Base-by-base conservation (phyloP, 2,113 vertebrate genomes). In the Triplophysa rosa region DNA sequence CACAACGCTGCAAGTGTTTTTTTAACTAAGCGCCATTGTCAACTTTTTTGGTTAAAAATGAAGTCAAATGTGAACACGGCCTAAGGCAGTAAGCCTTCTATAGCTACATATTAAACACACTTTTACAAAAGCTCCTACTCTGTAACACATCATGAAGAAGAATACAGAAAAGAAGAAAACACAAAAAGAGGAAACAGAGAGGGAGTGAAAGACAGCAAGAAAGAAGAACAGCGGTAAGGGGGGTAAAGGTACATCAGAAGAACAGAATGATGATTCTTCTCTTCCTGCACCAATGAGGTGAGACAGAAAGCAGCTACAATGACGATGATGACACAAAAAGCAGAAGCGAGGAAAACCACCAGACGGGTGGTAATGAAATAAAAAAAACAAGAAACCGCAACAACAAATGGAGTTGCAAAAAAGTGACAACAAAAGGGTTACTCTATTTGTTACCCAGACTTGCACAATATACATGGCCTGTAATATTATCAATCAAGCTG, bases 211-310 rank as follows among this genome's bases (percentile, higher is more conserved):
- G 19, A 58, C 6, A 21, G 0, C 4, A 9, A 58, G 54, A 21
- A 5, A 12, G 61, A 16, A 88, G 89, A 86, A 86, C 86, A 80
- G 78, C 77, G 67, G n/a, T 78, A 79, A 85, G 80, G 56, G 3
- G 40, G 58, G 77, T 66, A 82, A 84, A 82, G 79, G 78, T 75
- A 87, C 58, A 59, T 42, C 58, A 65, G 64, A 65, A 80, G 61
- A 64, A 68, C 80, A 85, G 79, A 79, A 86, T 70, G 67, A 80
- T 83, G 82, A 84, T 84, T 86, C 83, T 66, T 88, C 85, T 70
- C 80, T 81, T 68, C 79, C 79, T 69, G 75, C 72, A 73, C 65
- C 63, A 86, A 71, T 78, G 87, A 21, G 77, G 82, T 82, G 79
- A 90, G 78, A 81, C 82, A 63, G 4, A 74, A 86, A 80, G 77